Base-by-base conservation (phyloP, 2,888 invertebrate genomes). In the Gastracanthus pulcherrimus region DNA sequence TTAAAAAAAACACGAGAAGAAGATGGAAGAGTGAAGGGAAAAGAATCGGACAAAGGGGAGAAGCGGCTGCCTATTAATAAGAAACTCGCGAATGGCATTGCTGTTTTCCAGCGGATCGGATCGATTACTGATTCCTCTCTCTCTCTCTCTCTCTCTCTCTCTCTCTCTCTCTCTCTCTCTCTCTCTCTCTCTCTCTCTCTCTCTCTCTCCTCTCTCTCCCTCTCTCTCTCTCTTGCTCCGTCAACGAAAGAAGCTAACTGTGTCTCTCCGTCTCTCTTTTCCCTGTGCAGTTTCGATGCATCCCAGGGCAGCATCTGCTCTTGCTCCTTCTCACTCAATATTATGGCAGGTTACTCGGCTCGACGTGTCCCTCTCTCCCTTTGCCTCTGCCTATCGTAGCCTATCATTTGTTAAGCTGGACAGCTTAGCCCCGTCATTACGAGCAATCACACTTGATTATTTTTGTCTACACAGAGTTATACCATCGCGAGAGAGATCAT, bases 371-470 rank as follows among this genome's bases (percentile, higher is more conserved):
- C 34, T 55, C 19, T 29, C 38, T 55, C 26, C 55, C 51, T 26
- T 36, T 55, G 19, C n/a, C 38, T 84, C 83, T 85, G 81, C 85
- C 89, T 90, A 90, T 60, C 60, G 60, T 36, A 71, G 71, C 71
- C 71, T 71, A 58, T 90, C 89, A 91, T 91, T 90, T 91, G 90
- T 91, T 91, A 90, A 91, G 89, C 88, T 90, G 90, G 89, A 90
- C 90, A 91, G 89, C 90, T 90, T 89, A 88, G 89, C 87, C 89
- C 90, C 89, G 87, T 91, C 89, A 91, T 91, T 90, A 91, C 90
- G 69, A 69, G 76, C 60, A 76, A 76, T 76, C 69, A 76, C 67
- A 90, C 87, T 90, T 91, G 91, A 91, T 91, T 91, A 91, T 91
- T 91, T 90, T 91, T 90, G 90, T 91, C 90, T 90, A 90, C 66